Evolutionary conservation across 2,113 vertebrate species (phyloP).

Genomic region (Albula glossodonta): DNA sequence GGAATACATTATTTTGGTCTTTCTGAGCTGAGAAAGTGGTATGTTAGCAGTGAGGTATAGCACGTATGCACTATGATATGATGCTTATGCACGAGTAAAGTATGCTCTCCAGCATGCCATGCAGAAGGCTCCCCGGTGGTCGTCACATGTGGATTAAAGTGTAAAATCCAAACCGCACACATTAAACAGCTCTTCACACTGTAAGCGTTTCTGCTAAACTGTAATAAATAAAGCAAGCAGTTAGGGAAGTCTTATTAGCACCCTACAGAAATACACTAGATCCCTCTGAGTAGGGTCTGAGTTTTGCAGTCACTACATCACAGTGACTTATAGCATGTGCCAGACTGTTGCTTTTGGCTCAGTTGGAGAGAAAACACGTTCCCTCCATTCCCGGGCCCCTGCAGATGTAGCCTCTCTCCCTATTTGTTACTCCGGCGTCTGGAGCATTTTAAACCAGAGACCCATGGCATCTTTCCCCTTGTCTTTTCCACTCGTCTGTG

Average conservation of each 20-base stretch:
- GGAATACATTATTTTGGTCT: too few relatives aligned
- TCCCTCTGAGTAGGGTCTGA: background rate
- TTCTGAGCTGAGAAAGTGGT: too few relatives aligned
- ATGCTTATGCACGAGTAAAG: too few relatives aligned
- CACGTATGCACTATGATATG: too few relatives aligned
- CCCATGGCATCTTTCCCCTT: background rate
- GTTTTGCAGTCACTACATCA: background rate
- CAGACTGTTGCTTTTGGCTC: conserved; percentile 6
- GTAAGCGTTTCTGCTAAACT: background rate
- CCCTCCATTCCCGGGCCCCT: background rate
- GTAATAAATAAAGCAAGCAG: background rate
- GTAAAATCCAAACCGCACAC: background rate
- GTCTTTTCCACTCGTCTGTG: background rate
- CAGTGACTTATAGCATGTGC: background rate
- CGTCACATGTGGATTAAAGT: background rate
- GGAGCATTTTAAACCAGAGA: background rate
- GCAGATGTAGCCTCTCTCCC: background rate
- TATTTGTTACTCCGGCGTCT: background rate
- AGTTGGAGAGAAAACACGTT: background rate
- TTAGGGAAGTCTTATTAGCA: background rate
- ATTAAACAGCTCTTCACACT: background rate
- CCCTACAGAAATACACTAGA: background rate
- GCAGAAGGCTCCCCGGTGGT: background rate
- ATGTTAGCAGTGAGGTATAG: too few relatives aligned
- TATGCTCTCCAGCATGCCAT: background rate